A percentile compares a stretch with the other conserved stretches of the same genome.
These are phyloP conservation scores for Merops nubicus DNA, from an alignment of 2,113 vertebrate species.

Conservation along the genomic window DNA sequence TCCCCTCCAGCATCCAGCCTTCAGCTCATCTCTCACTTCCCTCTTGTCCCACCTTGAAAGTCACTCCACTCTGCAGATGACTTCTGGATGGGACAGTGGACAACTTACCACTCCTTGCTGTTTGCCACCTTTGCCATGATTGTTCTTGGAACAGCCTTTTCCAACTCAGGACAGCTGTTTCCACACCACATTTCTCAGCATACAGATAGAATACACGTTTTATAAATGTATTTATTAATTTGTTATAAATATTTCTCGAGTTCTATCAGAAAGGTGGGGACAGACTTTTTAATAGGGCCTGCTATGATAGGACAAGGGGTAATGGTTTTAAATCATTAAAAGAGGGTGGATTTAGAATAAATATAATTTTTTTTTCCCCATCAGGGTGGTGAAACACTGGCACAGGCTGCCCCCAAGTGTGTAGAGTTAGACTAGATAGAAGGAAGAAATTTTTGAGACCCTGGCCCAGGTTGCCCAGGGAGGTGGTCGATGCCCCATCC, in stretches of 20 bases:
- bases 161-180: not conserved
- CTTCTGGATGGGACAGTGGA: not conserved
- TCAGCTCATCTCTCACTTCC: not conserved
- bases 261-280: not conserved
- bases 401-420: not conserved
- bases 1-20: not conserved
- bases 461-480: not conserved
- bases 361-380: not conserved
- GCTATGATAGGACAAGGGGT: not conserved
- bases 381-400: not conserved
- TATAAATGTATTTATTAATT: not conserved
- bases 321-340: not conserved
- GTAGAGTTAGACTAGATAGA: too few relatives aligned
- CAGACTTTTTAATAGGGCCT: not conserved
- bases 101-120: not conserved
- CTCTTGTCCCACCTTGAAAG: not conserved
- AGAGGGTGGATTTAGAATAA: not conserved
- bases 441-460: too few relatives aligned
- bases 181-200: not conserved
- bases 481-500: not conserved
- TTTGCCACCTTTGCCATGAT: not conserved
- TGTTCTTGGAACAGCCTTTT: not conserved
- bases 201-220: too few relatives aligned
- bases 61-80: rapidly evolving
- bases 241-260: not conserved